Conservation (phyloP, 2,797 vertebrate genomes). For the Trematomus bernacchii region DNA sequence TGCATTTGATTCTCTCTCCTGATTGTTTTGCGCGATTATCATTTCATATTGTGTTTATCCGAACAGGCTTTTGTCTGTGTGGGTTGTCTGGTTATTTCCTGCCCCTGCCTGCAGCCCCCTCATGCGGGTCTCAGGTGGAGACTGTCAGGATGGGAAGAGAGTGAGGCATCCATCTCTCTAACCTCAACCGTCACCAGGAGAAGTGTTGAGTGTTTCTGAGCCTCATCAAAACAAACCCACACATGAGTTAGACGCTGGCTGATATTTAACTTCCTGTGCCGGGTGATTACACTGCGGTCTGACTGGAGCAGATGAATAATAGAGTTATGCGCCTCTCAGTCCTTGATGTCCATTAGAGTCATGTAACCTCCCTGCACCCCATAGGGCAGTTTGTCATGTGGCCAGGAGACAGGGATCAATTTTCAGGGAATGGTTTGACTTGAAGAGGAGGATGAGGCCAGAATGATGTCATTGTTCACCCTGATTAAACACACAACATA, state of each 20-base stretch:
- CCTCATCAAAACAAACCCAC: conserved; percentile 35
- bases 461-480: conserved; percentile 32
- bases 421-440: conserved; percentile 39
- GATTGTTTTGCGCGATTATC: conserved; percentile 46
- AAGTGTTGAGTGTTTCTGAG: conserved; percentile 22
- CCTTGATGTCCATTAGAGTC: conserved; percentile 49
- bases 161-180: conserved; percentile 22
- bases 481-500: conserved; percentile 11
- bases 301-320: conserved; percentile 42
- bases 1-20: conserved; percentile 45
- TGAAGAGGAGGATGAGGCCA: conserved; percentile 8
- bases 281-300: conserved; percentile 43
- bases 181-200: conserved; percentile 20
- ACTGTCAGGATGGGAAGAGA: conserved; percentile 7
- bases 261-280: conserved; percentile 43
- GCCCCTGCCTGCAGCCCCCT: conserved; percentile 17
- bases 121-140: conserved; percentile 43
- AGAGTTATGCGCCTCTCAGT: conserved; percentile 41
- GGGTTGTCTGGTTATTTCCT: conserved; percentile 17
- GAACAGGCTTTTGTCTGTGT: conserved; percentile 19
- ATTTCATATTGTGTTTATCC: conserved; percentile 32
- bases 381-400: conserved; percentile 52
- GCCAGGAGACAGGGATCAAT: conserved; percentile 53
- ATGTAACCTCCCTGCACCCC: conserved; percentile 15
- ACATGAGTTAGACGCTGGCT: conserved; percentile 14